phyloP scores from a whole-genome alignment of 2,888 invertebrate genomes.

The Rhopalosiphum nymphaeae region DNA sequence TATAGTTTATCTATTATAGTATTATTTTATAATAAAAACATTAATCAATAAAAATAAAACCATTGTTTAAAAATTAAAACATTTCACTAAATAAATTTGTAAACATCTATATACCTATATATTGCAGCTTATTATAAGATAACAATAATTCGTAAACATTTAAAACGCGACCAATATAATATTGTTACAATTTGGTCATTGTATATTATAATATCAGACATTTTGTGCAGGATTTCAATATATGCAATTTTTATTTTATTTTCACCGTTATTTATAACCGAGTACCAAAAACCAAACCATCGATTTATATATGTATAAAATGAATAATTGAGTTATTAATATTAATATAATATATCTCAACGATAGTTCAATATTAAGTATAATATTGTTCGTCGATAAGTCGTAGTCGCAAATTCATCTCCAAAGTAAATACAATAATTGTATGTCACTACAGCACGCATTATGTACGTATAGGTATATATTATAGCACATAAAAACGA shows the following conservation, averaged over 20 bases:
- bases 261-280: neutral
- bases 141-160: neutral
- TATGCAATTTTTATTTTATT: neutral
- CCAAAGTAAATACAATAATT: neutral
- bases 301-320: neutral
- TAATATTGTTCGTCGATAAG: neutral
- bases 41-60: neutral
- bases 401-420: neutral
- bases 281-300: neutral
- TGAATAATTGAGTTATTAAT: neutral
- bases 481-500: neutral
- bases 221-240: neutral
- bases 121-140: neutral
- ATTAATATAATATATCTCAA: neutral
- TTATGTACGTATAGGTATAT: no score
- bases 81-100: neutral
- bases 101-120: no score
- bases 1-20: neutral
- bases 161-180: neutral
- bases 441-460: no score
- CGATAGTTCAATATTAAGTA: neutral
- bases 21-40: neutral
- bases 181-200: neutral
- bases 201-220: neutral
- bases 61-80: neutral